Percentiles rank a stretch among this genome's conserved stretches.
These are phyloP conservation scores for Sphyrna mokarran DNA, from an alignment of 2,113 vertebrate genomes.

Conservation along the genomic window DNA sequence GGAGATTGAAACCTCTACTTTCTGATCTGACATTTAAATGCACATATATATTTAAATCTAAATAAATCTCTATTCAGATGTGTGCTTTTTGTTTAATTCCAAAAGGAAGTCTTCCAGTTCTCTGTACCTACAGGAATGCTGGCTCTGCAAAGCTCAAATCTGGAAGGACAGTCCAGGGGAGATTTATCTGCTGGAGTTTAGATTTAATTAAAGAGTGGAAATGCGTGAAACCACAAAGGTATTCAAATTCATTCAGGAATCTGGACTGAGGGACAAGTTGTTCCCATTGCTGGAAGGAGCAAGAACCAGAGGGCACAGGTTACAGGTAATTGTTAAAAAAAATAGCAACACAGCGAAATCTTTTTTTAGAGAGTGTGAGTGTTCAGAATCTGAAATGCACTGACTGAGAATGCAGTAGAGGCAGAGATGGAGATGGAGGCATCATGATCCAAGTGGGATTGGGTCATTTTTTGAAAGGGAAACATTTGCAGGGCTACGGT, in stretches of 20 bases:
- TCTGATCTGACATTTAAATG: background rate
- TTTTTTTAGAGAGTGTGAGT: background rate
- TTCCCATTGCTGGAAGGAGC: no score
- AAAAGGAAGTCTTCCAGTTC: background rate
- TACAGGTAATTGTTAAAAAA: no score
- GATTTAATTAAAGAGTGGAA: background rate
- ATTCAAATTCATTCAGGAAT: no score
- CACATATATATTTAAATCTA: background rate
- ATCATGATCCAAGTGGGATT: background rate
- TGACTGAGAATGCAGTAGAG: background rate
- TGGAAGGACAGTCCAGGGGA: background rate
- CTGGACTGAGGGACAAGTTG: no score
- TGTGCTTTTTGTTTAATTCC: background rate
- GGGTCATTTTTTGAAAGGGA: background rate
- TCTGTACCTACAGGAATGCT: background rate
- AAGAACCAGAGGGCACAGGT: no score
- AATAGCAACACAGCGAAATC: background rate
- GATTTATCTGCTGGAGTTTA: background rate
- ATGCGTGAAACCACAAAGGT: background rate
- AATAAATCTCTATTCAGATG: background rate
- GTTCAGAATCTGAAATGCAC: background rate
- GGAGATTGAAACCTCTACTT: background rate
- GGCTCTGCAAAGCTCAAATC: background rate
- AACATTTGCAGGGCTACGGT: background rate
- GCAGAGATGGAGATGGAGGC: no score